phyloP scores from a whole-genome alignment of 2,888 invertebrate genomes.

The Drosophila pseudotakahashii region DNA sequence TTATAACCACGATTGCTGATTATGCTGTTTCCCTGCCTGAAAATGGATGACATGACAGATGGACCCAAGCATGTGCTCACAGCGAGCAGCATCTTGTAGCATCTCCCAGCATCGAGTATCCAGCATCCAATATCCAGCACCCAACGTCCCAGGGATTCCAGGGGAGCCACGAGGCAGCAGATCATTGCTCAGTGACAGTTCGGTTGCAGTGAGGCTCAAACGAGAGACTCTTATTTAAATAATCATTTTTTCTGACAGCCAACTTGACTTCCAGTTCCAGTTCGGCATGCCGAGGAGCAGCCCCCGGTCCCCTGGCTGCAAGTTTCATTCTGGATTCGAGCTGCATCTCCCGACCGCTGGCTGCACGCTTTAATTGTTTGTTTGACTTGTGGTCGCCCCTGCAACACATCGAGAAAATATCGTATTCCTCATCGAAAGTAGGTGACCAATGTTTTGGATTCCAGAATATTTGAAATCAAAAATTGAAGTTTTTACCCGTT shows the following conservation, averaged over 20 bases:
- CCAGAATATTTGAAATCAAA: background rate
- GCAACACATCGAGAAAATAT: constrained; percentile 12
- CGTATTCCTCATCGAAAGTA: background rate
- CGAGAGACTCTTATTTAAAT: constrained; percentile 81
- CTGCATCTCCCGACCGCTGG: constrained; percentile 50
- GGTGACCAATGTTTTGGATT: background rate
- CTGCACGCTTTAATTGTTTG: constrained; percentile 76
- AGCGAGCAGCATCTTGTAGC: constrained; percentile 55
- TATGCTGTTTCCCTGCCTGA: constrained; percentile 80
- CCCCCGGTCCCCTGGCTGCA: constrained; percentile 33
- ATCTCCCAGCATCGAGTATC: constrained; percentile 11
- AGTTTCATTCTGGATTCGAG: constrained; percentile 58
- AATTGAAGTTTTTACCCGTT: too few relatives aligned
- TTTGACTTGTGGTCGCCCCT: constrained; percentile 70
- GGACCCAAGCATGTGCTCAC: constrained; percentile 77
- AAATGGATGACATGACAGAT: constrained; percentile 83
- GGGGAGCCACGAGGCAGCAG: constrained; percentile 41
- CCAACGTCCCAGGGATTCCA: constrained; percentile 25
- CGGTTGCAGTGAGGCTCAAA: constrained; percentile 75
- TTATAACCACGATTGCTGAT: constrained; percentile 82
- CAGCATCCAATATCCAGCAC: constrained; percentile 47
- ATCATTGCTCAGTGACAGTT: constrained; percentile 73
- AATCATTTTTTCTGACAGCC: constrained; percentile 83
- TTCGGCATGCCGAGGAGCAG: constrained; percentile 71
- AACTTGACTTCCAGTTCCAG: constrained; percentile 84